phyloP scores from a whole-genome alignment of 2,888 invertebrate genomes.

The Lycaena phlaeas region DNA sequence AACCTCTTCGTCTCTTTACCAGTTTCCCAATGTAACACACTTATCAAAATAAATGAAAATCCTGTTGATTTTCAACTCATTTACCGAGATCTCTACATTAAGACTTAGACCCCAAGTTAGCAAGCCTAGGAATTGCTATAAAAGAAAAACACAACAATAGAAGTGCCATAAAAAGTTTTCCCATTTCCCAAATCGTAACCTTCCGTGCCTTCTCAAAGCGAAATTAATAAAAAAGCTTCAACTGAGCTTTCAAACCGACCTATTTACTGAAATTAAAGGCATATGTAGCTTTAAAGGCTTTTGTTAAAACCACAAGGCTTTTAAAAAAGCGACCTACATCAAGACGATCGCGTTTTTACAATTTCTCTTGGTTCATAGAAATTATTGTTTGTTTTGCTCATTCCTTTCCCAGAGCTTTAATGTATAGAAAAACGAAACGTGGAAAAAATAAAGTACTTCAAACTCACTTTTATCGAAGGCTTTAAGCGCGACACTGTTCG shows the following conservation, averaged over 20 bases:
- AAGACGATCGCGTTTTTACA: neutral
- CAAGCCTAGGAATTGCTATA: neutral
- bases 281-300: neutral
- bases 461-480: no score
- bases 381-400: no score
- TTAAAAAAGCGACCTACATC: slow-evolving; percentile 1
- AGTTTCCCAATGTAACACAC: no score
- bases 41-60: no score
- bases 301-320: slow-evolving; percentile 5
- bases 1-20: no score
- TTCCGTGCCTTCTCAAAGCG: slow-evolving; percentile 2
- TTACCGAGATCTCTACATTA: no score
- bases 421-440: no score
- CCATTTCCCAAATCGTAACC: slow-evolving; percentile 2
- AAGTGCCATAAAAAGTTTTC: neutral
- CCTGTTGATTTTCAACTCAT: no score
- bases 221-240: slow-evolving; percentile 4
- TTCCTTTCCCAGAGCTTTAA: no score
- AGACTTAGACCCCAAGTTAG: no score
- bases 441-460: no score
- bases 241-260: slow-evolving; percentile 7
- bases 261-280: slow-evolving; percentile 7
- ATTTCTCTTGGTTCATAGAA: neutral
- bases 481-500: no score
- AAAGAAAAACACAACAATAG: neutral